Percentiles rank a stretch among this genome's conserved stretches.
Evolutionary conservation across 2,113 vertebrate genomes (phyloP).

Genomic region (Neoarius graeffei): DNA sequence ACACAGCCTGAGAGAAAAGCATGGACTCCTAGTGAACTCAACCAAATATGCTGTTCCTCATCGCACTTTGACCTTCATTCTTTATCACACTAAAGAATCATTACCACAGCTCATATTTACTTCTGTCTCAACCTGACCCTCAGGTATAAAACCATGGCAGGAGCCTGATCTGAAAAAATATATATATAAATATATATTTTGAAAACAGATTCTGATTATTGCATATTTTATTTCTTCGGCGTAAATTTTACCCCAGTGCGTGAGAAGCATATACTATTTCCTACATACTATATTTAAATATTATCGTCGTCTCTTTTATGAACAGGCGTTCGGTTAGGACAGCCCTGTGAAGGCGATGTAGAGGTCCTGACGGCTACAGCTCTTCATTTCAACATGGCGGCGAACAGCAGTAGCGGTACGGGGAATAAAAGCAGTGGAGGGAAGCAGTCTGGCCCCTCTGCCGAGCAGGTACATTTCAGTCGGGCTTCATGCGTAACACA

Average conservation of each 20-base stretch:
- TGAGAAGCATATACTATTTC: not conserved
- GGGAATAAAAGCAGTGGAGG: slow-evolving; percentile 64
- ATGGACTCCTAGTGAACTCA: not conserved
- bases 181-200: not conserved
- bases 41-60: not conserved
- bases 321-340: slow-evolving; percentile 42
- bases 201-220: not conserved
- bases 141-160: not conserved
- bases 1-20: not conserved
- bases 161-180: not conserved
- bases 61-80: slow-evolving; percentile 16
- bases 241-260: not conserved
- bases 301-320: not conserved
- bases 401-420: slow-evolving; percentile 74
- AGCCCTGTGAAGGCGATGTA: slow-evolving; percentile 10
- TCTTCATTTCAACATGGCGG: slow-evolving; percentile 74
- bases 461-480: slow-evolving; percentile 70
- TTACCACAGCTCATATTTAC: not conserved
- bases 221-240: not conserved
- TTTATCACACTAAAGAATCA: not conserved
- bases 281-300: not conserved
- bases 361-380: slow-evolving; percentile 46
- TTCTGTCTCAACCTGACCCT: not conserved
- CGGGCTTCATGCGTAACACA: rapidly evolving
- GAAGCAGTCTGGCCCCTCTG: slow-evolving; percentile 69